Base-by-base conservation (phyloP, 2,888 invertebrate genomes). In the Melinopterus prodromus region DNA sequence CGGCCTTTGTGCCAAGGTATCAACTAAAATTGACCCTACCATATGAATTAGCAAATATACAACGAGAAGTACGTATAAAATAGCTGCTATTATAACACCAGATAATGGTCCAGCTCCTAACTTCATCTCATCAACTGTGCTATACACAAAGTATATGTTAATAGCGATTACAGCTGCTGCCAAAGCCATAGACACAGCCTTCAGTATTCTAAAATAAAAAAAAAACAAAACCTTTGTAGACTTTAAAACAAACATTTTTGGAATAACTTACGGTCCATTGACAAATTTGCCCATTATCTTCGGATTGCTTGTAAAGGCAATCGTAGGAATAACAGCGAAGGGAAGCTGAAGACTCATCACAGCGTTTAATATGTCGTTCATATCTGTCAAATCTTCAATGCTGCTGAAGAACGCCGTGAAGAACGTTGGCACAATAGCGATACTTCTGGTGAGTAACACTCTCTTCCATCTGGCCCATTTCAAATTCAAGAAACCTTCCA, bases 291-390 rank as follows among this genome's bases (percentile, higher is more conserved):
- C 95, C 97, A 97, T 97, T 72, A 97, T 93, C 77, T 91, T 90
- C 5, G 89, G 88, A 84, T 94, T 94, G 78, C 95, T 95, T 0
- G 97, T 96, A 86, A 97, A 96, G 0, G 96, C 96, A 80, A 97
- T 93, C 0, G 95, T 94, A 4, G 97, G 97, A 81, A 97, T 91
- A 6, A 95, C 92, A 2, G 97, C 97, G 87, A 97, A 97, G 0
- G 97, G 97, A 82, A 97, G 89, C 87, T 96, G 96, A n/a, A 97
- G 89, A 83, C 95, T 94, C 96, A 97, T 96, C 6, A 97, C 92
- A 0, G 96, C 95, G 89, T 97, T 97, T 72, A 97, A 89, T 70
- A 94, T 90, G 87, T 97, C 97, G 88, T 97, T 97, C 94, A 97
- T 93, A 15, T 91, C 90, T 5, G 94, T 94, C 77, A 96, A 89